These are phyloP conservation scores for Oryzias celebensis DNA, from an alignment of 2,113 vertebrate genomes.

Conservation along the genomic window DNA sequence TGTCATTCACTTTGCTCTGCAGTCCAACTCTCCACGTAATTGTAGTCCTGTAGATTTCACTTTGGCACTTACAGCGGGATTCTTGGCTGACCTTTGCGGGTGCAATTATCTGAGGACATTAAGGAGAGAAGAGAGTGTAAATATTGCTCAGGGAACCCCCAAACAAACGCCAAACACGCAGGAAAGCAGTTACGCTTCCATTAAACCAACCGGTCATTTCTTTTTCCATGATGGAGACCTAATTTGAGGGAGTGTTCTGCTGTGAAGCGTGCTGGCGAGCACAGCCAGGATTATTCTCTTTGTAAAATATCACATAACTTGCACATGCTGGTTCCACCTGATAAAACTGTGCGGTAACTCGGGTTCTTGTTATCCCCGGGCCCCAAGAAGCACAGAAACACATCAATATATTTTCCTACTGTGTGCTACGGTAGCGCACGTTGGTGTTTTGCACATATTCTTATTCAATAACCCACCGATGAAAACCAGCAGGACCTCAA, in stretches of 20 bases:
- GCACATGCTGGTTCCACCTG: slow-evolving; percentile 9
- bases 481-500: slow-evolving; percentile 59
- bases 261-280: not conserved
- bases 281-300: not conserved
- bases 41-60: slow-evolving; percentile 71
- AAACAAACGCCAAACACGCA: slow-evolving; percentile 12
- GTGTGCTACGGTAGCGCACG: slow-evolving; percentile 21
- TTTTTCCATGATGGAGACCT: not conserved
- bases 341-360: slow-evolving; percentile 21
- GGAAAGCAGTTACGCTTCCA: too few species aligned
- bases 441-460: slow-evolving; percentile 46
- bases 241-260: slow-evolving; percentile 2
- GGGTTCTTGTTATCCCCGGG: slow-evolving; percentile 4
- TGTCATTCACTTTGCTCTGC: slow-evolving; percentile 72
- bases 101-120: slow-evolving; percentile 69
- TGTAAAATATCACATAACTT: slow-evolving; percentile 6
- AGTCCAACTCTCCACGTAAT: slow-evolving; percentile 58
- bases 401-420: slow-evolving; percentile 41
- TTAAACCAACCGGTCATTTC: too few species aligned
- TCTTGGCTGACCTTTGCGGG: slow-evolving; percentile 73
- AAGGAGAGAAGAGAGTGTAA: slow-evolving; percentile 38
- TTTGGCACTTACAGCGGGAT: slow-evolving; percentile 60
- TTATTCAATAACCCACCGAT: slow-evolving; percentile 49
- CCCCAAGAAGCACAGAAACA: slow-evolving; percentile 24
- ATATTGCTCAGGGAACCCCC: slow-evolving; percentile 50